Evolutionary conservation across 2,113 vertebrate genomes (phyloP).

Genomic region (Jacana jacana): DNA sequence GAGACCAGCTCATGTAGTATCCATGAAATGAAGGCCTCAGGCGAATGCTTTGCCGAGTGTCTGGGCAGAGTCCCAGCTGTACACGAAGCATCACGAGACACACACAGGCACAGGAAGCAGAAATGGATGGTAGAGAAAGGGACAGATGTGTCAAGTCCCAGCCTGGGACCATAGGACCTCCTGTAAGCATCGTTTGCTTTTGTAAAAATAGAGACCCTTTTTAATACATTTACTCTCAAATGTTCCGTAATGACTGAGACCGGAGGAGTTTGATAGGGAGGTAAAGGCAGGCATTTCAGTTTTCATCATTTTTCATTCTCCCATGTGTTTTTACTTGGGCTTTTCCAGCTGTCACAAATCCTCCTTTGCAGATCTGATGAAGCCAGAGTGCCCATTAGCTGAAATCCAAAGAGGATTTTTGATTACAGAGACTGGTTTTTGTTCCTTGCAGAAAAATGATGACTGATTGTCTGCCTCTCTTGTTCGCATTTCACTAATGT

Average conservation of each 20-base stretch:
- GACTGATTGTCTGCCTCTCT: neutral
- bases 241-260: neutral
- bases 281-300: neutral
- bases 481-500: neutral
- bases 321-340: neutral
- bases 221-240: neutral
- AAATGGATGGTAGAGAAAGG: neutral
- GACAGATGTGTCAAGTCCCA: neutral
- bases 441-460: neutral
- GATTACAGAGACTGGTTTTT: neutral
- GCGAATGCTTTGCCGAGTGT: neutral
- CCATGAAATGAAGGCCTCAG: conserved; percentile 36
- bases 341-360: neutral
- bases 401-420: conserved; percentile 4
- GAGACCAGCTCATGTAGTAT: conserved; percentile 20
- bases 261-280: neutral
- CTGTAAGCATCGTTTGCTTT: neutral
- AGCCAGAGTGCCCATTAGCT: neutral
- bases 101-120: neutral
- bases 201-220: neutral
- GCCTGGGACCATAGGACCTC: neutral
- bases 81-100: neutral
- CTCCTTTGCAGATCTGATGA: neutral
- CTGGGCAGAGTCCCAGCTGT: neutral
- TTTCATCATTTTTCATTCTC: neutral